Base-by-base conservation (phyloP, 2,797 vertebrate genomes). In the Miichthys miiuy region DNA sequence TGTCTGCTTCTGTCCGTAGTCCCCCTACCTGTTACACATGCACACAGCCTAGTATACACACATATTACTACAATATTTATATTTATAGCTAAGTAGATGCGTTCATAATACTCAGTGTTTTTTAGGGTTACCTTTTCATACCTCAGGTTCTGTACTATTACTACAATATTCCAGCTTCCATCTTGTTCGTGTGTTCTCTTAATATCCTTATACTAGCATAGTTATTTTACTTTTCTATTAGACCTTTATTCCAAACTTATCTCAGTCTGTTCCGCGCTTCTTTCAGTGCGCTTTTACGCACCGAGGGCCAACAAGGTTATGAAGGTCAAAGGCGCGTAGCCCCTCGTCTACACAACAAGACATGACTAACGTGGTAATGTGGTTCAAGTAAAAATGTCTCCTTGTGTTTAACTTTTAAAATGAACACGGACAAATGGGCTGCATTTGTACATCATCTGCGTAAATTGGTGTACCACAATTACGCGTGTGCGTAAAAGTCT, bases 401-500 rank as follows among this genome's bases (percentile, higher is more conserved):
- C 0, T 3, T 25, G 5, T 30, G 27, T 76, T 52, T 38, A 34
- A n/a, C 18, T 50, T 47, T 44, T 38, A 71, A 84, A n/a, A 25
- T 20, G 38, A 1, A 44, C 27, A 54, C 4, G 1, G 25, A 42
- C 23, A 73, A 27, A 60, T 10, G 34, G 60, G 61, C 46, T 69
- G 12, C 70, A 69, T 61, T 54, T 57, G 65, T 62, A 52, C 30
- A 60, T 79, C 30, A 60, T 78, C 60, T 87, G 81, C 75, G 69
- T 78, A 80, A 83, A 75, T 25, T 69, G 72, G 3, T 64, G 79
- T 18, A 0, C 52, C 63, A 63, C 69, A 61, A 47, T 84, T 72
- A 61, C 72, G 83, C 76, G 46, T 69, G 80, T 87, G 88, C 82
- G 86, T 81, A 87, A 86, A 87, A 84, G 85, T 82, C 82, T 88